Percentiles rank a stretch among this genome's conserved stretches.
Conservation (phyloP, 2,797 vertebrate species). For the Schizopygopsis malacanthus region DNA sequence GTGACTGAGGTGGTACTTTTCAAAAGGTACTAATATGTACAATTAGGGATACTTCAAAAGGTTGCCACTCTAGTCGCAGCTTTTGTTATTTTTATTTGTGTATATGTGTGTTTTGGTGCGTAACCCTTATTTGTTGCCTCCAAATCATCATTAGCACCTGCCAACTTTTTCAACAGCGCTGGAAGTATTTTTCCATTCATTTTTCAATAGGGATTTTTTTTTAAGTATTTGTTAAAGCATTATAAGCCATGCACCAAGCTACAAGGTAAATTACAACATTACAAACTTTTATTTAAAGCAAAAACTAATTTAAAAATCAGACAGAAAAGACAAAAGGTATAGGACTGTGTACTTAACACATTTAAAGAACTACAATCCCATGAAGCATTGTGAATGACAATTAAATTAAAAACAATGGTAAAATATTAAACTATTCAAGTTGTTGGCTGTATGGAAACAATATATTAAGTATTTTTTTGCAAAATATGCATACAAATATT, state of each 20-base stretch:
- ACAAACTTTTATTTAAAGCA: neutral
- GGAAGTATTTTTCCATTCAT: neutral
- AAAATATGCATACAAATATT: neutral
- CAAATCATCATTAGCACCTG: neutral
- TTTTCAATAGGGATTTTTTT: neutral
- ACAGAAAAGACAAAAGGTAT: neutral
- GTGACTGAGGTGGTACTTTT: neutral
- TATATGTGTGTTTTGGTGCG: too few relatives aligned
- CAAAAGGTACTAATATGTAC: neutral
- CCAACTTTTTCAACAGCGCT: neutral
- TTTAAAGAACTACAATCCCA: neutral
- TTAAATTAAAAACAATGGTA: neutral
- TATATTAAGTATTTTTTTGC: neutral
- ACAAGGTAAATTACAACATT: neutral
- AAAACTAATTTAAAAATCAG: neutral
- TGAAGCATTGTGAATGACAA: neutral
- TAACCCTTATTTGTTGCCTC: neutral
- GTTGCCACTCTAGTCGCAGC: neutral
- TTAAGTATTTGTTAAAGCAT: neutral
- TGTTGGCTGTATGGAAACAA: neutral
- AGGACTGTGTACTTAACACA: neutral
- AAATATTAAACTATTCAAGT: neutral
- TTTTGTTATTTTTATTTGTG: neutral
- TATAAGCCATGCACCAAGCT: neutral
- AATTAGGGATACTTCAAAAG: neutral